Conservation (phyloP, 1,140 invertebrate genomes). For the Eumaeus atala region DNA sequence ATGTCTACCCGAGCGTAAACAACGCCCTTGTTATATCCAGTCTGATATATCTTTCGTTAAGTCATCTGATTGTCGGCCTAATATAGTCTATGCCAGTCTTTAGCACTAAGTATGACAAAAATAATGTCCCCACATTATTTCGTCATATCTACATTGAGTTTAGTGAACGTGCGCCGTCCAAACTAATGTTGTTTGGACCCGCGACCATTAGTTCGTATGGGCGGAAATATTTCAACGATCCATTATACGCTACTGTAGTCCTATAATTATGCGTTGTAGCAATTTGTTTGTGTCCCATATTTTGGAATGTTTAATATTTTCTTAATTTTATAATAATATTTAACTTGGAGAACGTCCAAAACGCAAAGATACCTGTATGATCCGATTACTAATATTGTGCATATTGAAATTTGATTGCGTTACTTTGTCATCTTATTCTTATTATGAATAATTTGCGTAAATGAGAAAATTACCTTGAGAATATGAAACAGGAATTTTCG, state of each 20-base stretch:
- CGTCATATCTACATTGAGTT: background rate
- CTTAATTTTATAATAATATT: conserved; percentile 10
- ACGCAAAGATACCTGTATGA: background rate
- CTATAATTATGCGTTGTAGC: conserved; percentile 4
- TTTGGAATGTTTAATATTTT: conserved; percentile 2
- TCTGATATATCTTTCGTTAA: too few species aligned
- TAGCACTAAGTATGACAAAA: background rate
- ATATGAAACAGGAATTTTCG: too few species aligned
- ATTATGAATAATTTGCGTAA: too few species aligned
- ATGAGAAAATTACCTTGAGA: too few species aligned
- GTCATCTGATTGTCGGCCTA: background rate
- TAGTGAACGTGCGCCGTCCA: background rate
- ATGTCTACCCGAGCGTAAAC: too few species aligned
- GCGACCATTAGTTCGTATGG: conserved; percentile 1
- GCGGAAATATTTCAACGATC: conserved; percentile 6
- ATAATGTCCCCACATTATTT: background rate
- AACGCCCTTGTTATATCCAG: too few species aligned
- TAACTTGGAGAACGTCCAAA: background rate
- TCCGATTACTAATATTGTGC: background rate
- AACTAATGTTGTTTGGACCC: conserved; percentile 8
- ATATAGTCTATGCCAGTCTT: background rate
- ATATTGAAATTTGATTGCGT: background rate
- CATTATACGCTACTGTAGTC: background rate
- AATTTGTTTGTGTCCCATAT: background rate
- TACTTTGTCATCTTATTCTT: background rate